Conservation (phyloP, 2,888 invertebrate species). For the Crematogaster levior region DNA sequence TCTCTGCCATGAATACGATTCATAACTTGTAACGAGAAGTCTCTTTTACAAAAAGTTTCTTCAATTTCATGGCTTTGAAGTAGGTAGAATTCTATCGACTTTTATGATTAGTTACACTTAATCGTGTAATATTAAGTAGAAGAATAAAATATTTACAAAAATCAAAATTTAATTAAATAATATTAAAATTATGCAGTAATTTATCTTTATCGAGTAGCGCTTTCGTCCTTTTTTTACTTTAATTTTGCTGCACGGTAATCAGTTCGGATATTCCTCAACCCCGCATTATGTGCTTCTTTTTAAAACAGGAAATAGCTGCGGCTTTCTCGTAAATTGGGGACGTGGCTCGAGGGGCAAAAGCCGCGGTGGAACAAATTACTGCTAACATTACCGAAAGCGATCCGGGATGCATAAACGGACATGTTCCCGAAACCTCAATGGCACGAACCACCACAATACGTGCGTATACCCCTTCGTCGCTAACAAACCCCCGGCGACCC, state of each 20-base stretch:
- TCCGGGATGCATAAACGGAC: slow-evolving; percentile 66
- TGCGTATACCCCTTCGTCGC: slow-evolving; percentile 39
- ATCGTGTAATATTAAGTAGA: neutral
- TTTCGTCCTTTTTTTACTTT: neutral
- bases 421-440: slow-evolving; percentile 64
- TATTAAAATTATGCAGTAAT: no score
- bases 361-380: slow-evolving; percentile 59
- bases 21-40: neutral
- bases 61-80: neutral
- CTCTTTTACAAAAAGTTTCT: neutral
- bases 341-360: slow-evolving; percentile 59
- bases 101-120: neutral
- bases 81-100: neutral
- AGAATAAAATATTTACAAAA: neutral
- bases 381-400: slow-evolving; percentile 56
- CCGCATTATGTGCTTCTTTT: neutral
- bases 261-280: neutral
- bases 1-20: neutral
- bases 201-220: no score
- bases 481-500: neutral
- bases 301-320: slow-evolving; percentile 39
- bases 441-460: slow-evolving; percentile 53
- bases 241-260: neutral
- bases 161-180: slow-evolving; percentile 7
- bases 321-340: slow-evolving; percentile 56